Evolutionary conservation across 2,113 vertebrate genomes (phyloP), one percentile per base, ranked within the genome.

Genomic region (Python bivittatus): DNA sequence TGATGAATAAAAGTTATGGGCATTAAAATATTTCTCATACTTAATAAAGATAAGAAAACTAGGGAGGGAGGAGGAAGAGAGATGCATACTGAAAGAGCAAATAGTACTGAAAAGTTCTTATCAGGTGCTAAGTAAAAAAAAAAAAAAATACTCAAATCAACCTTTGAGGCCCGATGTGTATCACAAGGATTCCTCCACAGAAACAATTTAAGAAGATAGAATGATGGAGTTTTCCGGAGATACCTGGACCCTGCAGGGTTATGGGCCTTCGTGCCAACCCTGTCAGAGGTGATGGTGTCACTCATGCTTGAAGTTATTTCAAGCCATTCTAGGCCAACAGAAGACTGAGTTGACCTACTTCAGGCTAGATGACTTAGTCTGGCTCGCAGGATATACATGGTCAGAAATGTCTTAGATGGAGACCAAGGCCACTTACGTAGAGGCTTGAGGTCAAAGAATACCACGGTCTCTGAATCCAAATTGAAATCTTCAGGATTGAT

Each of bases 361-460:
- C 84, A 54, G 52, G 25, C 25, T 29, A 54, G 84, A 5, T n/a
- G 64, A n/a, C 64, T 27, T 29, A 8, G 29, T 25, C 5, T 64
- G 61, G 29, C 64, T 72, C 64, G 12, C n/a, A 72, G 68, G n/a
- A 68, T 72, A 72, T 5, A 33, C 17, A 72, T 72, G n/a, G 13
- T 38, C 68, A 72, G 12, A 33, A 72, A 38, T 38, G 33, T 72
- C n/a, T 17, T 72, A n/a, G n/a, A n/a, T n/a, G 68, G 68, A 72
- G 61, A n/a, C 29, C 11, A 64, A 64, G n/a, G 84, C 9, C 92
- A 93, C 97, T 95, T 96, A 97, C 96, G 92, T 94, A 94, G 93
- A 94, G 96, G 57, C 92, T 96, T 96, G 90, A 97, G 11, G 48
- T 97, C 95, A 91, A 97, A 97, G 96, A 96, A 96, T 91, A 97